Evolutionary conservation across 2,888 invertebrate species (phyloP).

Genomic region (Sycophila texana): DNA sequence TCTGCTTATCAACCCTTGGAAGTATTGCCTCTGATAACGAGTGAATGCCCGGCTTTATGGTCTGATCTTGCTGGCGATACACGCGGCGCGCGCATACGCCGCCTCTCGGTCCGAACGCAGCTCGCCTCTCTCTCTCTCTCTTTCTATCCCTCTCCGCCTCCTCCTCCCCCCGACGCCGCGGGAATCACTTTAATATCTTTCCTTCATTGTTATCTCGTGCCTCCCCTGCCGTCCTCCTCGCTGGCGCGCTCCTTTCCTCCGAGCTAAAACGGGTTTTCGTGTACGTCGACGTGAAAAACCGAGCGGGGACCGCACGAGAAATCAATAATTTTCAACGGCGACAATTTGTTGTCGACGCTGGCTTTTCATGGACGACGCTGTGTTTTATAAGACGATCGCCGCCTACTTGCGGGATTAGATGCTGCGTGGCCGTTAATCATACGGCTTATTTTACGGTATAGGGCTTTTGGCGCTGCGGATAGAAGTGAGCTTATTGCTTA

Average conservation of each 20-base stretch:
- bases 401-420: conserved; percentile 14
- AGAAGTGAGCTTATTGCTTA: too few relatives aligned
- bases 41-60: conserved; percentile 72
- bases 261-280: conserved; percentile 45
- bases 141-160: conserved; percentile 5
- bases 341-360: conserved; percentile 38
- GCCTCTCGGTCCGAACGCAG: conserved; percentile 16
- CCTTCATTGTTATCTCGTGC: conserved; percentile 59
- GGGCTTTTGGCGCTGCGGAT: too few relatives aligned
- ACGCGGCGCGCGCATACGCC: conserved; percentile 31
- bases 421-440: background rate
- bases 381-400: conserved; percentile 1
- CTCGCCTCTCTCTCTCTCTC: background rate
- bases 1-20: conserved; percentile 71
- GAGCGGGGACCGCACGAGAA: conserved; percentile 10
- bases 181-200: conserved; percentile 63
- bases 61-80: conserved; percentile 68
- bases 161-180: conserved; percentile 48
- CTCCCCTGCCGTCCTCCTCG: background rate
- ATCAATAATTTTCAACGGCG: conserved; percentile 42
- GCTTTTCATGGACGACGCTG: background rate
- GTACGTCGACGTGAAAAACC: conserved; percentile 41
- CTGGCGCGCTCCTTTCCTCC: background rate
- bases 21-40: conserved; percentile 70
- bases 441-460: background rate